Conservation (phyloP, 2,888 invertebrate genomes). For the Athalia circularis region DNA sequence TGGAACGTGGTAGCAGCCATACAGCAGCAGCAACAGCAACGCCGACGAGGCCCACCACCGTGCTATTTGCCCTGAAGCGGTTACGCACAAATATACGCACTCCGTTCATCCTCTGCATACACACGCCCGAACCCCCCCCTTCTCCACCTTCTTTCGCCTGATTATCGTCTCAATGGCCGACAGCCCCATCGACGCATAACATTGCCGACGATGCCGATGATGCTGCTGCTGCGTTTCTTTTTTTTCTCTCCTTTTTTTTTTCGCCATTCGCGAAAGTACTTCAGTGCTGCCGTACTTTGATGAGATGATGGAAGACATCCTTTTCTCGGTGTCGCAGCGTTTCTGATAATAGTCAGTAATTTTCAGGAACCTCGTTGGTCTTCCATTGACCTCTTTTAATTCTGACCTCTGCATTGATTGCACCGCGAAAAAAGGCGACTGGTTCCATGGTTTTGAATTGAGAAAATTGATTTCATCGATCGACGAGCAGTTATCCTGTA, state of each 20-base stretch:
- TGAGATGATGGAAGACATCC: slow-evolving; percentile 21
- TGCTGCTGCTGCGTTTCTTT: neutral
- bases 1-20: slow-evolving; percentile 66
- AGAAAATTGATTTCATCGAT: no score
- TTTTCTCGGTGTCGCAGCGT: neutral
- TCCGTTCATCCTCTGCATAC: neutral
- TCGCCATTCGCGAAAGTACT: slow-evolving; percentile 14
- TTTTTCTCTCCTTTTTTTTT: neutral
- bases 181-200: neutral
- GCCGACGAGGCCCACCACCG: slow-evolving; percentile 21
- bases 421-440: no score
- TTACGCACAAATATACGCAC: slow-evolving; percentile 37
- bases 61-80: slow-evolving; percentile 37
- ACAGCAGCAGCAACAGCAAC: slow-evolving; percentile 52
- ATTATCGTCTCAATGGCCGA: slow-evolving; percentile 37
- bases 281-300: slow-evolving; percentile 13
- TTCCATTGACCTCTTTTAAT: neutral
- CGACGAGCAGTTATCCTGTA: no score
- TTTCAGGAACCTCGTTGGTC: neutral
- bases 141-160: neutral
- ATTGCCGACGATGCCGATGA: neutral
- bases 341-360: neutral
- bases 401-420: neutral
- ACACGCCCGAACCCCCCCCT: neutral
- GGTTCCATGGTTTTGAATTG: no score